A percentile compares a stretch with the other conserved stretches of the same genome.
Evolutionary conservation across 2,797 vertebrate species (phyloP).

Genomic region (Scolopax bukidnonensis): DNA sequence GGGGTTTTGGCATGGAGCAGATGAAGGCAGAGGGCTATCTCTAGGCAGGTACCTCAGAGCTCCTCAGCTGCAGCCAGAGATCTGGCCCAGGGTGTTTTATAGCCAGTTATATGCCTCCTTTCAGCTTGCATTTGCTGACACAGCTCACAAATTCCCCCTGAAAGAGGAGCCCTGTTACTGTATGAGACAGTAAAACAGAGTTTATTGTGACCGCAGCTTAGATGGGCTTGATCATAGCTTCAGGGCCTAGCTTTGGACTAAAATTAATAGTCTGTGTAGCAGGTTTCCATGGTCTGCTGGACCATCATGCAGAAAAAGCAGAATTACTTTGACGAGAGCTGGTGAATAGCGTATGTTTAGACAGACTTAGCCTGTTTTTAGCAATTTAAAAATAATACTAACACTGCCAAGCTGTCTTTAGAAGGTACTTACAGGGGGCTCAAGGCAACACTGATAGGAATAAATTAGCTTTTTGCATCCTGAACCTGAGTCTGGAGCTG

Average conservation of each 20-base stretch:
- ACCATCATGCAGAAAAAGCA: constrained; percentile 49
- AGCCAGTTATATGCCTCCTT: neutral
- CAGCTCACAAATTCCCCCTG: neutral
- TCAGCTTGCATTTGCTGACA: constrained; percentile 32
- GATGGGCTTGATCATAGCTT: constrained; percentile 51
- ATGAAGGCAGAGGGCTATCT: neutral
- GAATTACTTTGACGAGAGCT: constrained; percentile 65
- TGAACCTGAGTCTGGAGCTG: constrained; percentile 3
- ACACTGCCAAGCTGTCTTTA: constrained; percentile 48
- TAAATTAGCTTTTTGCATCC: constrained; percentile 53
- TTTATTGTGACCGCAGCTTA: constrained; percentile 24
- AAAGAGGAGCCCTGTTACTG: constrained; percentile 38
- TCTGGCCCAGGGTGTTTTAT: neutral
- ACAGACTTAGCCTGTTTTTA: constrained; percentile 60
- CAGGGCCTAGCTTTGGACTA: constrained; percentile 7
- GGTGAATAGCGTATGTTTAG: constrained; percentile 64
- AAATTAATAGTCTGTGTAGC: constrained; percentile 59
- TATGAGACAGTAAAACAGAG: constrained; percentile 15
- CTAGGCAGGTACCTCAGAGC: rapidly evolving
- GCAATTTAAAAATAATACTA: constrained; percentile 57
- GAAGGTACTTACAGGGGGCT: constrained; percentile 6
- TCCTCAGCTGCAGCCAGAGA: neutral
- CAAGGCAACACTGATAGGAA: constrained; percentile 28
- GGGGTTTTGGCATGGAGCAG: neutral
- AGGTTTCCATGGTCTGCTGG: constrained; percentile 57